phyloP scores from a whole-genome alignment of 2,888 invertebrate genomes.

The Macrophya annulata region DNA sequence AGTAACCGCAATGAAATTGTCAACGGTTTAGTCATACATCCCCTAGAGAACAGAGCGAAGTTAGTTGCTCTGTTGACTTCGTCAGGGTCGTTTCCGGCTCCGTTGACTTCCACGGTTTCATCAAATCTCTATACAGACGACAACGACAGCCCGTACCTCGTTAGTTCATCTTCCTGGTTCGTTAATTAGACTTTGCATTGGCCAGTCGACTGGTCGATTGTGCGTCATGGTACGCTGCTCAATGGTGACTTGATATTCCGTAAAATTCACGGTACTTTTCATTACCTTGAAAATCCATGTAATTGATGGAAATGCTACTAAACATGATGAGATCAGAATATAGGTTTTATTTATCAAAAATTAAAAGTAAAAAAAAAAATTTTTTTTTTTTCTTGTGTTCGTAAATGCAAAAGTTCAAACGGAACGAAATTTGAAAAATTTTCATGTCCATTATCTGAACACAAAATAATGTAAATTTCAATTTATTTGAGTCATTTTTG shows the following conservation, averaged over 20 bases:
- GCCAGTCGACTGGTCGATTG: slow-evolving; percentile 4
- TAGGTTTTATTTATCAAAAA: no score
- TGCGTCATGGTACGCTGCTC: neutral
- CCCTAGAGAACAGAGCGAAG: neutral
- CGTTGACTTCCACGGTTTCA: slow-evolving; percentile 8
- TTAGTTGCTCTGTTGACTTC: slow-evolving; percentile 42
- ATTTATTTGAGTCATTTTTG: no score
- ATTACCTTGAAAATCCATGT: neutral
- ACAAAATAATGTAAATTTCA: neutral
- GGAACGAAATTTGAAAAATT: no score
- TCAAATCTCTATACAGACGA: slow-evolving; percentile 26
- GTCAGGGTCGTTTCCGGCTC: slow-evolving; percentile 19
- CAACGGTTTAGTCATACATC: slow-evolving; percentile 1
- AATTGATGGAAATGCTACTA: no score
- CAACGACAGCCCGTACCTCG: neutral
- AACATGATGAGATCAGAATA: no score
- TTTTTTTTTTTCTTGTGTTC: no score
- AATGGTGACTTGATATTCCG: neutral
- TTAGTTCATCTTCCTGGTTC: neutral
- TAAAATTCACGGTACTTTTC: neutral
- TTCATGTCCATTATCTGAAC: no score
- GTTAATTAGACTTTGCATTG: slow-evolving; percentile 21
- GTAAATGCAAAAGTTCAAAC: no score
- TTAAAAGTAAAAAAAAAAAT: no score
- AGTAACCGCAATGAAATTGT: slow-evolving; percentile 30